phyloP scores from a whole-genome alignment of 2,888 invertebrate genomes.

The Mythimna lalbum region DNA sequence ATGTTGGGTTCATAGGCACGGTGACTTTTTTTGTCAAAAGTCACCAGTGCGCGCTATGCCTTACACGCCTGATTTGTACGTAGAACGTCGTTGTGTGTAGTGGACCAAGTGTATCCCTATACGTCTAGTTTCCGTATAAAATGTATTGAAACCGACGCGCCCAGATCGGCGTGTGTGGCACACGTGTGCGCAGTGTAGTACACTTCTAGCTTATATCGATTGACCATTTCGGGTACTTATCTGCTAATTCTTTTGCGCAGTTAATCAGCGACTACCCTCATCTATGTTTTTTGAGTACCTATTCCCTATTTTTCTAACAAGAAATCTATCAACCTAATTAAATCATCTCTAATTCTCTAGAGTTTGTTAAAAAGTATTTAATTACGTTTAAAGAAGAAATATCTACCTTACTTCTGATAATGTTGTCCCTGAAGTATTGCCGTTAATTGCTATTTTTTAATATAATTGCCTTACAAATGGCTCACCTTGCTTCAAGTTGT shows the following conservation, averaged over 20 bases:
- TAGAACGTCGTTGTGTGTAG: no score
- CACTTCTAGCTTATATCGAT: no score
- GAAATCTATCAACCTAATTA: neutral
- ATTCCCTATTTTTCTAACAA: neutral
- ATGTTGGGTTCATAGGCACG: no score
- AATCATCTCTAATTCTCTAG: neutral
- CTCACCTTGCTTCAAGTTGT: conserved; percentile 12
- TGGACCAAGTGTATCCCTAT: no score
- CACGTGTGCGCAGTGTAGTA: no score
- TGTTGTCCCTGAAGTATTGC: neutral
- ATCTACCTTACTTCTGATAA: neutral
- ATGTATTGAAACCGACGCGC: no score
- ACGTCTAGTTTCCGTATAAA: no score
- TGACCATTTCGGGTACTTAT: neutral
- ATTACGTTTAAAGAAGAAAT: neutral
- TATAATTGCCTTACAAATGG: conserved; percentile 1
- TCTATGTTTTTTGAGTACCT: neutral
- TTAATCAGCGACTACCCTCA: no score
- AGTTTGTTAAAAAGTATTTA: neutral
- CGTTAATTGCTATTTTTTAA: conserved; percentile 21
- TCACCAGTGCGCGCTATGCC: no score
- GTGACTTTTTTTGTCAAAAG: no score
- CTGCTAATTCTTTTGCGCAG: neutral
- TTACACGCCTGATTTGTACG: no score
- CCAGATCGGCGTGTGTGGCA: no score